Percentiles rank a stretch among this genome's conserved stretches.
phyloP scores from a whole-genome alignment of 2,113 vertebrate species.

The Mobula hypostoma region DNA sequence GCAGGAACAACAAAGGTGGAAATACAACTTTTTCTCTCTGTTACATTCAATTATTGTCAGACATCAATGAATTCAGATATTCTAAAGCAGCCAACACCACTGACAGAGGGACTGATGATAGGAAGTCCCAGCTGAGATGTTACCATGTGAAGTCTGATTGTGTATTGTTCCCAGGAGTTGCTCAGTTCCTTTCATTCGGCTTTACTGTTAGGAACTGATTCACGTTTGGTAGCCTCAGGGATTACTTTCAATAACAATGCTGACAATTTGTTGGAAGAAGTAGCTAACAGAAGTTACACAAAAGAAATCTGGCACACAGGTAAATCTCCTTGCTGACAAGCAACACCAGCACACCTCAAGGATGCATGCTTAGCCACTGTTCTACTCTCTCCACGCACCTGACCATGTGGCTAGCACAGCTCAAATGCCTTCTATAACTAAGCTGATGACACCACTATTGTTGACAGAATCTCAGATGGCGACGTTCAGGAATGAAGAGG shows the following conservation, averaged over 20 bases:
- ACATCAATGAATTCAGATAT: neutral
- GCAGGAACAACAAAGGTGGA: neutral
- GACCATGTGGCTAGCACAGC: too few species aligned
- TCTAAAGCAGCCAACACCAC: neutral
- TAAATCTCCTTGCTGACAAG: too few species aligned
- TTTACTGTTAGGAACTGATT: neutral
- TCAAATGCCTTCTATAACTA: too few species aligned
- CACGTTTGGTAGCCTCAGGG: neutral
- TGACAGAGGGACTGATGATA: neutral
- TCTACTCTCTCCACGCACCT: too few species aligned
- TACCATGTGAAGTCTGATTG: neutral
- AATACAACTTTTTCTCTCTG: neutral
- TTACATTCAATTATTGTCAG: neutral
- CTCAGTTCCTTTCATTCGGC: neutral
- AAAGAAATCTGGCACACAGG: neutral
- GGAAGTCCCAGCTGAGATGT: constrained; percentile 10
- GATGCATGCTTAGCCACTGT: too few species aligned
- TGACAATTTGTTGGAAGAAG: neutral
- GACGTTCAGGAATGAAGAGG: too few species aligned
- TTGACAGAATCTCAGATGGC: too few species aligned
- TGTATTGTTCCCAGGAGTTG: neutral
- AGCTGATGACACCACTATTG: too few species aligned
- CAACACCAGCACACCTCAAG: too few species aligned
- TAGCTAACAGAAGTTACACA: neutral
- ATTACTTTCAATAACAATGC: neutral